phyloP scores from a whole-genome alignment of 2,113 vertebrate genomes.

The Lepus americanus region DNA sequence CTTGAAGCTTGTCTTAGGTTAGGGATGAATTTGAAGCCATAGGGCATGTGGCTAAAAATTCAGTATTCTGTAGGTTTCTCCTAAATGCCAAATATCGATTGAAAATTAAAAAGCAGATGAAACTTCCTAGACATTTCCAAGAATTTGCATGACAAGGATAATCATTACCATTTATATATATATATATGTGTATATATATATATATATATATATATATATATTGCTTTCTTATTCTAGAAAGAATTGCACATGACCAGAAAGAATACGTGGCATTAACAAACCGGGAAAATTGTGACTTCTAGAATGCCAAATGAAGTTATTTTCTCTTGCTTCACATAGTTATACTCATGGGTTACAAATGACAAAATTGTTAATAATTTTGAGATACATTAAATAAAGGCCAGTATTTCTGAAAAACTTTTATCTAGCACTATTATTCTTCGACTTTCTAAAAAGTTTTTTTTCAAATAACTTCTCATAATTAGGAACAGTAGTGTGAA shows the following conservation, averaged over 20 bases:
- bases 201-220: too few relatives aligned
- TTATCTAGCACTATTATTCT: slow-evolving; percentile 63
- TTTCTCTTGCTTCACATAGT: slow-evolving; percentile 34
- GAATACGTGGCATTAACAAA: slow-evolving; percentile 46
- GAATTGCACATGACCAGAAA: background rate
- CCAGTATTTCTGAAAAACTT: slow-evolving; percentile 70
- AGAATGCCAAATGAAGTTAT: background rate
- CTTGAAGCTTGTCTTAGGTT: background rate
- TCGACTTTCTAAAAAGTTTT: slow-evolving; percentile 38
- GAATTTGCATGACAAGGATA: slow-evolving; percentile 49
- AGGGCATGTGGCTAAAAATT: background rate
- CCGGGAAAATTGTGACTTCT: background rate
- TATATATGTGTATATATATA: too few relatives aligned
- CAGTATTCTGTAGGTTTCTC: background rate
- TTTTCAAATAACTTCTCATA: slow-evolving; percentile 82
- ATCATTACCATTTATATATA: slow-evolving; percentile 35
- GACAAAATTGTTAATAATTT: slow-evolving; percentile 46
- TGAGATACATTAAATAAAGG: slow-evolving; percentile 76
- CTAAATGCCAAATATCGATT: slow-evolving; percentile 24
- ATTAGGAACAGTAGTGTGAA: slow-evolving; percentile 66
- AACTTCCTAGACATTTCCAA: slow-evolving; percentile 67
- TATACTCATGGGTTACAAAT: slow-evolving; percentile 11
- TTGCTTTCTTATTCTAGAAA: too few relatives aligned
- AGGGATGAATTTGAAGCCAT: background rate
- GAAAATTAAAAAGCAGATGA: slow-evolving; percentile 65